These are phyloP conservation scores for Anodontia alba DNA, from an alignment of 2,888 invertebrate genomes.

Conservation along the genomic window DNA sequence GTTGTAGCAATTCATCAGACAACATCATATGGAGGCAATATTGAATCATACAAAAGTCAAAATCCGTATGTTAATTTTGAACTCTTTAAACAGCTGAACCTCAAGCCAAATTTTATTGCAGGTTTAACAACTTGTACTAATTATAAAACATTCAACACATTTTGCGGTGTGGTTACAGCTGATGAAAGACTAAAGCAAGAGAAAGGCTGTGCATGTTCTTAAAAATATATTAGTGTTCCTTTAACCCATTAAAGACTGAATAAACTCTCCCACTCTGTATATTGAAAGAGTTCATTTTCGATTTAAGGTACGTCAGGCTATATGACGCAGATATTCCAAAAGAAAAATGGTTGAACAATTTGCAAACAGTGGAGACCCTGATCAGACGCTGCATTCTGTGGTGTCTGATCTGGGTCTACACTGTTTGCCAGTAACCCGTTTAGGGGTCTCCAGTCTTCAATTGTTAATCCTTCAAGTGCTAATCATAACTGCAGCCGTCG, in stretches of 20 bases:
- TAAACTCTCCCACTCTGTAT: too few relatives aligned
- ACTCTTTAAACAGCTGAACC: conserved; percentile 43
- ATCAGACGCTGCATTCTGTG: too few relatives aligned
- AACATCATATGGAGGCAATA: conserved; percentile 60
- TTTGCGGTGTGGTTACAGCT: conserved; percentile 45
- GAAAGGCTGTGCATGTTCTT: conserved; percentile 32
- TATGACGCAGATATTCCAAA: too few relatives aligned
- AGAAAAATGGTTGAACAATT: neutral
- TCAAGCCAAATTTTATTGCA: conserved; percentile 54
- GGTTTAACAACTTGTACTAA: conserved; percentile 50
- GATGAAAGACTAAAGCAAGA: conserved; percentile 24
- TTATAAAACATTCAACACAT: conserved; percentile 38
- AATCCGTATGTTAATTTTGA: conserved; percentile 51
- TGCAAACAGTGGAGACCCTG: neutral
- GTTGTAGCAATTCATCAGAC: conserved; percentile 62
- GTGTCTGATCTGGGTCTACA: too few relatives aligned
- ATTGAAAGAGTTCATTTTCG: too few relatives aligned
- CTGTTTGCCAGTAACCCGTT: too few relatives aligned
- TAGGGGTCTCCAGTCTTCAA: too few relatives aligned
- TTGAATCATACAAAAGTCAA: conserved; percentile 52
- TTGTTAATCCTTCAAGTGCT: too few relatives aligned
- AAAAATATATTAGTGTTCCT: neutral
- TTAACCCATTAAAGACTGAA: too few relatives aligned
- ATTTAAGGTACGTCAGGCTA: too few relatives aligned
- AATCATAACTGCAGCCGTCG: too few relatives aligned